phyloP scores from a whole-genome alignment of 2,113 vertebrate genomes.

The Probosciger aterrimus region DNA sequence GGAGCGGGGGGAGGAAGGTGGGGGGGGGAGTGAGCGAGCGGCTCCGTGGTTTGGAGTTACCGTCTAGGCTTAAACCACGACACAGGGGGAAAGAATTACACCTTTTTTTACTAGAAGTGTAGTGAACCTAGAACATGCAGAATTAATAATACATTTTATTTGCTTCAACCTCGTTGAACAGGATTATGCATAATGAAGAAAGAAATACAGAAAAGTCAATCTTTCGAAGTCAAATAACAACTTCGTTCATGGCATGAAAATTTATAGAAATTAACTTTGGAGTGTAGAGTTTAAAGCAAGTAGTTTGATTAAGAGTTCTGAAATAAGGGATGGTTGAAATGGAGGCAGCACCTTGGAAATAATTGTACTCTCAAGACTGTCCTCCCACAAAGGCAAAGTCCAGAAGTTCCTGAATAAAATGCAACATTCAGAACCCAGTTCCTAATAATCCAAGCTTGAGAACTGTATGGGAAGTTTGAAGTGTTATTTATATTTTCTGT shows the following conservation, averaged over 20 bases:
- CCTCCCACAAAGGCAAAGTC: background rate
- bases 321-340: background rate
- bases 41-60: no score
- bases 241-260: background rate
- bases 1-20: no score
- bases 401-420: background rate
- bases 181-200: background rate
- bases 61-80: no score
- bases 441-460: background rate
- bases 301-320: background rate
- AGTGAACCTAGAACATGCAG: background rate
- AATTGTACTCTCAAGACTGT: background rate
- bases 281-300: background rate
- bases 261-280: background rate
- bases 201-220: background rate
- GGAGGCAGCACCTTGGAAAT: background rate
- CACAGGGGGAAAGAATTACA: background rate
- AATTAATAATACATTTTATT: background rate
- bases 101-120: background rate
- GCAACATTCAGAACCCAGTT: background rate
- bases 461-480: background rate
- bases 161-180: background rate
- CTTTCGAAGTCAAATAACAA: background rate
- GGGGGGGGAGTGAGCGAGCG: no score
- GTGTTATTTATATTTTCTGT: background rate